Evolutionary conservation across 2,113 vertebrate genomes (phyloP).

Genomic region (Oenanthe melanoleuca): DNA sequence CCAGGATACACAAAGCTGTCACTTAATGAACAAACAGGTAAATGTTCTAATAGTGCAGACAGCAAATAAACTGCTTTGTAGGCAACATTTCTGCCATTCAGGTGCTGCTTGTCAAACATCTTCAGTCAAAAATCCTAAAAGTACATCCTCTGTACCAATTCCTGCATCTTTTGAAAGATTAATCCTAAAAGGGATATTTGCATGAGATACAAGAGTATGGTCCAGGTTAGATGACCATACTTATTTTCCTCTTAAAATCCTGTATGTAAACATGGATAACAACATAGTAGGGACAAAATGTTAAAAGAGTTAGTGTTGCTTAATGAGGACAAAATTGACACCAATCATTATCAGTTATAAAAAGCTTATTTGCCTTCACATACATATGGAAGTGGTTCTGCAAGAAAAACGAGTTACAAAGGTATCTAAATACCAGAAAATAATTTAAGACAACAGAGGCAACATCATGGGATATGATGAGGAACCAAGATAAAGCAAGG

Average conservation of each 20-base stretch:
- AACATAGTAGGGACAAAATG: rapidly evolving
- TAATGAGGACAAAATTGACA: neutral
- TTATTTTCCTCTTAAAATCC: neutral
- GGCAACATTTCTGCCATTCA: neutral
- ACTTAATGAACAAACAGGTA: neutral
- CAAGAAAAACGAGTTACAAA: neutral
- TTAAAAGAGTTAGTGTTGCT: neutral
- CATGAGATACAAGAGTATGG: neutral
- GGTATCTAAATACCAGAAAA: rapidly evolving
- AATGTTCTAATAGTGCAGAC: neutral
- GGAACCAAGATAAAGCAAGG: neutral
- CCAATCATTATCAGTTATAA: neutral
- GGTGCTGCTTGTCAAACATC: neutral
- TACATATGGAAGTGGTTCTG: neutral
- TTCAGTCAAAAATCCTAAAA: neutral
- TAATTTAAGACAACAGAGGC: neutral
- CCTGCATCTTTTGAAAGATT: neutral
- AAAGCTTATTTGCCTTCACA: neutral
- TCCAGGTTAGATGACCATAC: neutral
- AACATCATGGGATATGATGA: neutral
- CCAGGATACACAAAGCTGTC: neutral
- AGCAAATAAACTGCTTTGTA: neutral
- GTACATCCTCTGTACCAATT: neutral
- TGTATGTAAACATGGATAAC: neutral
- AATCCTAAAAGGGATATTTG: neutral